Evolutionary conservation across 2,797 vertebrate genomes (phyloP).

Genomic region (Onychomys leucogaster): DNA sequence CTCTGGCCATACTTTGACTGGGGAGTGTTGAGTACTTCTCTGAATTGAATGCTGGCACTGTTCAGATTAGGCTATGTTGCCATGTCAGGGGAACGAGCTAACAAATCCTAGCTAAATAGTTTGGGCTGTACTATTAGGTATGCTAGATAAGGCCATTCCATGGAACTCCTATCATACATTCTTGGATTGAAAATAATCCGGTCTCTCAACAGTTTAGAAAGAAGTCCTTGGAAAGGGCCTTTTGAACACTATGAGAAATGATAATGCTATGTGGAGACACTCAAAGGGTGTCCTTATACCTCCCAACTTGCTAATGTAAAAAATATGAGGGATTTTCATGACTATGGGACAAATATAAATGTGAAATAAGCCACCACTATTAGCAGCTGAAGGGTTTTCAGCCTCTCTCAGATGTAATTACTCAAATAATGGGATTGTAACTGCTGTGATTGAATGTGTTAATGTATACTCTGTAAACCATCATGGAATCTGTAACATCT

Average conservation of each 20-base stretch:
- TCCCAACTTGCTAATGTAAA: slow-evolving; percentile 56
- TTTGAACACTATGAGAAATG: slow-evolving; percentile 64
- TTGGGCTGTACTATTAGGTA: slow-evolving; percentile 77
- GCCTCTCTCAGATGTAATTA: slow-evolving; percentile 27
- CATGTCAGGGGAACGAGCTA: slow-evolving; percentile 69
- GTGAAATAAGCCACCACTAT: slow-evolving; percentile 20
- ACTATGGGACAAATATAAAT: slow-evolving; percentile 50
- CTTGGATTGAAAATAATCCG: slow-evolving; percentile 75
- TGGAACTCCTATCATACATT: slow-evolving; percentile 71
- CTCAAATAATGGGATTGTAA: slow-evolving; percentile 52
- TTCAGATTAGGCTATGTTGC: slow-evolving; percentile 63
- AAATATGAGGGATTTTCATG: slow-evolving; percentile 50
- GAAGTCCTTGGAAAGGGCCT: slow-evolving; percentile 48
- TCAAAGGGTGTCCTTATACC: slow-evolving; percentile 48
- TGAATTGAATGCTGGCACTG: slow-evolving; percentile 35
- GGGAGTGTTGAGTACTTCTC: slow-evolving; percentile 73
- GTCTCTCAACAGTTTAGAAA: slow-evolving; percentile 72
- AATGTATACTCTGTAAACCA: slow-evolving; percentile 36
- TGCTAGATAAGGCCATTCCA: slow-evolving; percentile 73
- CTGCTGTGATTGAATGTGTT: slow-evolving; percentile 47
- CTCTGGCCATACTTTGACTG: slow-evolving; percentile 61
- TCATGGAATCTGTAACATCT: slow-evolving; percentile 31
- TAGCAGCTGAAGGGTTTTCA: slow-evolving; percentile 46
- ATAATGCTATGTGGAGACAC: slow-evolving; percentile 41
- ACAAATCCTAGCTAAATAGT: slow-evolving; percentile 71